Conservation (phyloP, 2,113 vertebrate species). For the human region DNA sequence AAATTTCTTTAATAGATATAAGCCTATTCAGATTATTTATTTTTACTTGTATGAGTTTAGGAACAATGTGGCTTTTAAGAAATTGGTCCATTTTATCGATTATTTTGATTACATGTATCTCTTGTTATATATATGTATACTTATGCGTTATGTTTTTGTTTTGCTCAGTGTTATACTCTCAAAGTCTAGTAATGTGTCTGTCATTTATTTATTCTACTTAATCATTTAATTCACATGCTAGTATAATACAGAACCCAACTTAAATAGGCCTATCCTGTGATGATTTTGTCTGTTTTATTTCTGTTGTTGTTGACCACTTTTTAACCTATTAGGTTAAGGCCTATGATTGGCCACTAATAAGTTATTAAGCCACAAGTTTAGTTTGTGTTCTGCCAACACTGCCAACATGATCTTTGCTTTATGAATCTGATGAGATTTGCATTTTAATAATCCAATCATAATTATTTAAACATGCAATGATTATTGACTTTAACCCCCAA, state of each 20-base stretch:
- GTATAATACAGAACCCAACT: neutral
- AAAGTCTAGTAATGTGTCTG: neutral
- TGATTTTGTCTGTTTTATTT: neutral
- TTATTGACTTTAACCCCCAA: neutral
- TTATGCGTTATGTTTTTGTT: neutral
- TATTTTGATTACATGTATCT: neutral
- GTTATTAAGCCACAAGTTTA: neutral
- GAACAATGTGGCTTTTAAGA: neutral
- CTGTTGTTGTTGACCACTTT: neutral
- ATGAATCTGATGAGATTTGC: neutral
- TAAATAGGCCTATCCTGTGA: neutral
- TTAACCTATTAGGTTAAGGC: neutral
- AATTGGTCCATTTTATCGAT: neutral
- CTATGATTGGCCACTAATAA: neutral
- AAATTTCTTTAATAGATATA: neutral
- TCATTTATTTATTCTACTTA: neutral
- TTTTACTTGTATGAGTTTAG: neutral
- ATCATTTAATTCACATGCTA: neutral
- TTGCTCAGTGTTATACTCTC: neutral
- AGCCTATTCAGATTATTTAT: neutral
- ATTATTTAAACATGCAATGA: neutral
- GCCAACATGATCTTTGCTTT: neutral
- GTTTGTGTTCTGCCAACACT: neutral
- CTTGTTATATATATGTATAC: neutral
- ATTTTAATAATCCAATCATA: neutral